These are phyloP conservation scores for Electrophaes corylata DNA, from an alignment of 2,888 invertebrate species.

Conservation along the genomic window DNA sequence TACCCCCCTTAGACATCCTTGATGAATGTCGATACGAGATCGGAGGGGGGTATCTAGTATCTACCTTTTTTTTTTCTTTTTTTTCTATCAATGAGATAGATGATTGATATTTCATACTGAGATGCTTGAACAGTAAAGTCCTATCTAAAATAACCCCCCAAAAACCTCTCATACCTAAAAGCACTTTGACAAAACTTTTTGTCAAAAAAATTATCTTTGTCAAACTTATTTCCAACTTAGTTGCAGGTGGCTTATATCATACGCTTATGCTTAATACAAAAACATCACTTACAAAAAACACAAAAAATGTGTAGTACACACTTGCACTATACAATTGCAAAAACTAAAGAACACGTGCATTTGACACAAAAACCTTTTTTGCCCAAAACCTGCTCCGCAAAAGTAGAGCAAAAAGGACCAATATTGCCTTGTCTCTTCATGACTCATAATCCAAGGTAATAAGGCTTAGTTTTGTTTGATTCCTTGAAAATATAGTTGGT, in stretches of 20 bases:
- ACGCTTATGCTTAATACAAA: constrained; percentile 26
- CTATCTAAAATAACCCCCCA: no score
- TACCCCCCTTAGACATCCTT: no score
- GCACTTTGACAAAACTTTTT: no score
- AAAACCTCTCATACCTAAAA: no score
- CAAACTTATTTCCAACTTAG: not conserved
- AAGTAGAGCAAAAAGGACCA: constrained; percentile 44
- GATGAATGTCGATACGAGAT: no score
- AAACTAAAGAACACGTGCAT: constrained; percentile 53
- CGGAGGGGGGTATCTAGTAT: no score
- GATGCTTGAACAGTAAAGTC: no score
- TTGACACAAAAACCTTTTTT: constrained; percentile 49
- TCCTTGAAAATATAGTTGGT: constrained; percentile 7
- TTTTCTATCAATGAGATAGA: no score
- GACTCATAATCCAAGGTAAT: not conserved
- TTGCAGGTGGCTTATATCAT: constrained; percentile 34
- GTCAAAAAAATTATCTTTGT: not conserved
- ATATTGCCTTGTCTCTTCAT: not conserved
- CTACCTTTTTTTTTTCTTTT: no score
- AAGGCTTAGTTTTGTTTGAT: constrained; percentile 28
- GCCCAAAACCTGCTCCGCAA: constrained; percentile 44
- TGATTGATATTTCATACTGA: no score
- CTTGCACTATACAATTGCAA: constrained; percentile 39
- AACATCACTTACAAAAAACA: constrained; percentile 32
- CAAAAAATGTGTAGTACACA: constrained; percentile 32